Evolutionary conservation across 2,797 vertebrate genomes (phyloP).

Genomic region (Microctenopoma steveboyesi): DNA sequence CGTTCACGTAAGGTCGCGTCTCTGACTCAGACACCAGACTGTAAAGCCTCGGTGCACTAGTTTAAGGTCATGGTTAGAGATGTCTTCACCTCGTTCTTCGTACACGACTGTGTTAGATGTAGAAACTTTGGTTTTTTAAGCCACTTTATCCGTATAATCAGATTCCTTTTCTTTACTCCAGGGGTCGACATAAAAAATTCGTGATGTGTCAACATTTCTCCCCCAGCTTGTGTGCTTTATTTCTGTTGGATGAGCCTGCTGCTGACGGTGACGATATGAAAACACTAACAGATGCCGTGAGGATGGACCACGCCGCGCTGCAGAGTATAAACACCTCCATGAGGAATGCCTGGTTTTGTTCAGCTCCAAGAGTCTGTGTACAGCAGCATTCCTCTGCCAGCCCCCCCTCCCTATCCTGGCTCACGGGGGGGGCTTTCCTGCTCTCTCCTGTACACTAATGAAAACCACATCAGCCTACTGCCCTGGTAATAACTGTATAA

Average conservation of each 20-base stretch:
- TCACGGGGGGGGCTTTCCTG: constrained; percentile 62
- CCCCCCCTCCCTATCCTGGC: constrained; percentile 60
- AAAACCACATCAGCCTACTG: constrained; percentile 17
- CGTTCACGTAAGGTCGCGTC: constrained; percentile 9
- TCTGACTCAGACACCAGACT: background rate
- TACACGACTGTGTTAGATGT: background rate
- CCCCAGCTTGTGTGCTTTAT: constrained; percentile 25
- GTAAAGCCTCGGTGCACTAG: background rate
- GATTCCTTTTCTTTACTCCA: background rate
- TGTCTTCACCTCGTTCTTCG: no score
- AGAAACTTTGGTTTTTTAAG: background rate
- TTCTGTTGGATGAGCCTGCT: constrained; percentile 41
- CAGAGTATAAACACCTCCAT: constrained; percentile 71
- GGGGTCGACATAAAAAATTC: constrained; percentile 8
- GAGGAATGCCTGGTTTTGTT: constrained; percentile 79
- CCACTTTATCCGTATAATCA: no score
- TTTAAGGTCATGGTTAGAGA: background rate
- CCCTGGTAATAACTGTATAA: no score
- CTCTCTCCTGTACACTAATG: constrained; percentile 45
- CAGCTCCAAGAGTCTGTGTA: constrained; percentile 60
- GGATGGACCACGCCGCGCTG: constrained; percentile 62
- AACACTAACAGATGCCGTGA: constrained; percentile 45
- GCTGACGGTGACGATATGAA: constrained; percentile 44
- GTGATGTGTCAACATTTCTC: constrained; percentile 12
- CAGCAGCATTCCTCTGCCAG: constrained; percentile 67